phyloP scores from a whole-genome alignment of 1,140 invertebrate genomes.

The Sminthurinus signatus region DNA sequence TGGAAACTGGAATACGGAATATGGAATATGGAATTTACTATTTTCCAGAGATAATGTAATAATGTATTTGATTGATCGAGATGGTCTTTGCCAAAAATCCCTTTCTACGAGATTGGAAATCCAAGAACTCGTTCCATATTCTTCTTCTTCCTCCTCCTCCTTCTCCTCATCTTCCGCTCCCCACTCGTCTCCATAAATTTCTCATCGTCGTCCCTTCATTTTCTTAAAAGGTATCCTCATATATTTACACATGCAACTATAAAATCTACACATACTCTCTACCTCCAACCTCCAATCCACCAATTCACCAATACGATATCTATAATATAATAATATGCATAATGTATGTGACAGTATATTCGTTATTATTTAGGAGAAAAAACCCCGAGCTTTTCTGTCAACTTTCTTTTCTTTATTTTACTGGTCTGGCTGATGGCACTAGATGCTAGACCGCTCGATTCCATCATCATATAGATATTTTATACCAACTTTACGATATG shows the following conservation, averaged over 20 bases:
- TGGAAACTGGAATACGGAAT: background rate
- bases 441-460: too few species aligned
- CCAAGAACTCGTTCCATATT: conserved; percentile 29
- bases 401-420: too few species aligned
- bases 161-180: background rate
- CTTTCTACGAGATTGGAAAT: conserved; percentile 32
- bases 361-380: too few species aligned
- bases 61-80: conserved; percentile 31
- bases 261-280: background rate
- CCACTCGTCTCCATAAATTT: conserved; percentile 14
- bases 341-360: too few species aligned
- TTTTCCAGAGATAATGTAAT: conserved; percentile 30
- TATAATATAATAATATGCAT: too few species aligned
- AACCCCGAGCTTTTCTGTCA: background rate
- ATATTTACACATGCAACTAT: too few species aligned
- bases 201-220: conserved; percentile 21
- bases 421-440: too few species aligned
- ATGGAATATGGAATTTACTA: conserved; percentile 15
- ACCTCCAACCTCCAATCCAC: background rate
- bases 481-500: too few species aligned
- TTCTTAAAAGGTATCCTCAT: conserved; percentile 24
- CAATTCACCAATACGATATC: too few species aligned
- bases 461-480: too few species aligned
- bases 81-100: conserved; percentile 29
- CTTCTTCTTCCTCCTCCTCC: conserved; percentile 10